These are phyloP conservation scores for Andrena camellia DNA, from an alignment of 2,888 invertebrate genomes.

Conservation along the genomic window DNA sequence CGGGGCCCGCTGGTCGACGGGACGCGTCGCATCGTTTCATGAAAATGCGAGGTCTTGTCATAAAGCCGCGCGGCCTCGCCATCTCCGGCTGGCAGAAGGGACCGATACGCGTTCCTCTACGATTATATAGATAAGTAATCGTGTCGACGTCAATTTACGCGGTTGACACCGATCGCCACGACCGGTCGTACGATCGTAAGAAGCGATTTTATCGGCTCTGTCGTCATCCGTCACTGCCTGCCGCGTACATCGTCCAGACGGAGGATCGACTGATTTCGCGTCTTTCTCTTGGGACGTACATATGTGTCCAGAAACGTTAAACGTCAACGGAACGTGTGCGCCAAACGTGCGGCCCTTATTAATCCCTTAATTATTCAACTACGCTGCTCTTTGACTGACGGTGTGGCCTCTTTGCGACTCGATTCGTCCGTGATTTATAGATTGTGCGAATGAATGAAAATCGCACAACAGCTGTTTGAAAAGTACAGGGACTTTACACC, in stretches of 20 bases:
- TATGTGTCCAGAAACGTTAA: conserved; percentile 37
- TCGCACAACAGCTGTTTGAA: no score
- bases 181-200: conserved; percentile 54
- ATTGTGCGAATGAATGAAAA: no score
- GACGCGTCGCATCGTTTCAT: conserved; percentile 42
- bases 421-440: background rate
- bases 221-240: conserved; percentile 64
- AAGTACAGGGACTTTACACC: no score
- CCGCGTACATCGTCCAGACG: conserved; percentile 29
- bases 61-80: conserved; percentile 35
- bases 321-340: conserved; percentile 34
- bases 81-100: conserved; percentile 10
- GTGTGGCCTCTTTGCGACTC: no score
- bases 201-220: conserved; percentile 65
- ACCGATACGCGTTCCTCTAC: conserved; percentile 20
- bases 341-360: conserved; percentile 42
- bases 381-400: background rate
- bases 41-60: conserved; percentile 62
- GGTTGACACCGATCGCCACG: conserved; percentile 57
- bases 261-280: conserved; percentile 23
- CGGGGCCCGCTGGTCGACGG: conserved; percentile 12
- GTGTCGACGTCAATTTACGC: conserved; percentile 66
- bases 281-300: conserved; percentile 32
- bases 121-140: conserved; percentile 57
- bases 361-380: conserved; percentile 9